Base-by-base conservation (phyloP, 2,113 vertebrate genomes). In the Carassius auratus region DNA sequence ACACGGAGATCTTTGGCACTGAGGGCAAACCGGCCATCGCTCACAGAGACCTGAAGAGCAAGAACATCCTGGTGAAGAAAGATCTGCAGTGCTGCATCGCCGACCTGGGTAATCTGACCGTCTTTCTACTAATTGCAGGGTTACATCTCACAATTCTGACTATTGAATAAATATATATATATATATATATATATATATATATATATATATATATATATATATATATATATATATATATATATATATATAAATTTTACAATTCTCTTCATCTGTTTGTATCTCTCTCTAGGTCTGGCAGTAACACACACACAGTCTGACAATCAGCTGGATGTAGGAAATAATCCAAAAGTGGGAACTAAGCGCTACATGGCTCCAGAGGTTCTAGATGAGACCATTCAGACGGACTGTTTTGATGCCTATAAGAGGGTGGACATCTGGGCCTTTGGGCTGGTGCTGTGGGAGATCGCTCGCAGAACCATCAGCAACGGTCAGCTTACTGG, bases 351-450 rank as follows among this genome's bases (percentile, higher is more conserved):
- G 83, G 95, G 95, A 86, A 95, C 95, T 81, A 96, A 95, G 88
- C 93, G 95, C 62, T 96, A 95, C 92, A 96, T 96, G 95, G 95
- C 95, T 2, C 95, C 95, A 0, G 95, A 96, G 85, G 95, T 96
- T 76, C 90, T 96, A 92, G 95, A 96, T 23, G 95, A 96, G 89
- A 93, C 86, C 90, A 94, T 95, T 76, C 95, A 95, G 92, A 94
- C 90, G 0, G 94, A 95, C 90, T 96, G 95, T 92, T 96, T 96
- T 3, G 95, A 96, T 15, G 94, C 95, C 69, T 96, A 95, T 84
- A 95, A 95, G 92, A 87, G 95, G 55, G 95, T 95, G 87, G 95
- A 96, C 92, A 94, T 96, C 92, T 96, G 95, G 95, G 95, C 95
- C 74, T 95, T 96, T 21, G 95, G 95, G 21, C 88, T 96, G 91